Evolutionary conservation across 2,888 invertebrate genomes (phyloP).

Genomic region (Apodemia zela): DNA sequence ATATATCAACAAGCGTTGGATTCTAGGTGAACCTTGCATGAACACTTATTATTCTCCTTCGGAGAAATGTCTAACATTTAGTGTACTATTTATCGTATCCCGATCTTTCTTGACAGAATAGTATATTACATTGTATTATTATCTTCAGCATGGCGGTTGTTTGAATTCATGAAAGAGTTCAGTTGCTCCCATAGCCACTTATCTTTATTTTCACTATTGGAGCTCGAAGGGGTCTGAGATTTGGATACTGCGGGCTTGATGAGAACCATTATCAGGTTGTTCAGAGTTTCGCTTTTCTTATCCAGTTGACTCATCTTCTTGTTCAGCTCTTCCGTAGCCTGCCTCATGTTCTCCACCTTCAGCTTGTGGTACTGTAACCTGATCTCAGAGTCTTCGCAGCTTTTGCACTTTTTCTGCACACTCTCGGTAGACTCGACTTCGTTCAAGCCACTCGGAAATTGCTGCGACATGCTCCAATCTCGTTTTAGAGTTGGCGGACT

Average conservation of each 20-base stretch:
- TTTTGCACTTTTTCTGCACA: constrained; percentile 46
- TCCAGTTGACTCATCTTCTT: constrained; percentile 33
- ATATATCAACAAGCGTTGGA: too few relatives aligned
- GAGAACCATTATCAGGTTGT: constrained; percentile 14
- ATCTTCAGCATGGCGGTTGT: too few relatives aligned
- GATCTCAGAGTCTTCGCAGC: constrained; percentile 43
- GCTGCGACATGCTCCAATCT: constrained; percentile 28
- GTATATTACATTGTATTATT: too few relatives aligned
- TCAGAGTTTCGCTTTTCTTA: constrained; percentile 28
- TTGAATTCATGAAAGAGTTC: too few relatives aligned
- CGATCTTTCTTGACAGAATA: too few relatives aligned
- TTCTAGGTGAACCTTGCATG: too few relatives aligned
- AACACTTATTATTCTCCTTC: too few relatives aligned
- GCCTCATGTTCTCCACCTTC: constrained; percentile 35
- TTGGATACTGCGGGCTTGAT: neutral
- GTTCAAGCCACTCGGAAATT: constrained; percentile 33
- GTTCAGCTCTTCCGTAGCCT: constrained; percentile 24
- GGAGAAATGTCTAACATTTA: too few relatives aligned
- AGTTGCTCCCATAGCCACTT: too few relatives aligned
- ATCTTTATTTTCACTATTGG: too few relatives aligned
- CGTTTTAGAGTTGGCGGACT: constrained; percentile 28
- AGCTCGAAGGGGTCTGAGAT: too few relatives aligned
- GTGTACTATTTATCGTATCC: too few relatives aligned
- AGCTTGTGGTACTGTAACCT: constrained; percentile 41
- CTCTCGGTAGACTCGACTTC: constrained; percentile 33